Conservation (phyloP, 2,888 invertebrate genomes). For the Pinctada fucata region DNA sequence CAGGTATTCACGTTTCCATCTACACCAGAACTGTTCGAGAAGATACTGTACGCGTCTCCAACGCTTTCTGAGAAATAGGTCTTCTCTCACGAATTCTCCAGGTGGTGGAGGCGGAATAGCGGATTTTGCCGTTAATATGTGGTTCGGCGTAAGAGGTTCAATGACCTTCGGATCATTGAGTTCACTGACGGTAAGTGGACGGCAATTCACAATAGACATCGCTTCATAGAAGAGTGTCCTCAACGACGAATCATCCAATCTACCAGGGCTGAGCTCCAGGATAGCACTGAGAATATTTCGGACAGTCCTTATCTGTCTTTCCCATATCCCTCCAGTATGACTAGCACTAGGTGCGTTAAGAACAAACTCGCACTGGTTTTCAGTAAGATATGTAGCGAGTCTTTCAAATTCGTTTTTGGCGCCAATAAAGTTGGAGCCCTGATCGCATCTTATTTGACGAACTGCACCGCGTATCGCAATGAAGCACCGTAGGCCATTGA, state of each 20-base stretch:
- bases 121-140: slow-evolving; percentile 37
- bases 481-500: slow-evolving; percentile 53
- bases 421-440: slow-evolving; percentile 57
- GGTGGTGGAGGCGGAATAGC: slow-evolving; percentile 37
- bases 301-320: slow-evolving; percentile 54
- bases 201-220: slow-evolving; percentile 33
- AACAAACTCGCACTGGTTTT: slow-evolving; percentile 43
- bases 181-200: slow-evolving; percentile 35
- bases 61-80: slow-evolving; percentile 30
- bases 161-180: slow-evolving; percentile 32
- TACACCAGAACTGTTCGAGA: slow-evolving; percentile 29
- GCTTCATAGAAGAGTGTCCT: slow-evolving; percentile 35
- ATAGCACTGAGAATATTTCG: slow-evolving; percentile 48
- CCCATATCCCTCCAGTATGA: slow-evolving; percentile 60
- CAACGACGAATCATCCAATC: slow-evolving; percentile 32
- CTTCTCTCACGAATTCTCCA: too few relatives aligned
- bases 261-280: slow-evolving; percentile 34
- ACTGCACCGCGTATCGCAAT: slow-evolving; percentile 51
- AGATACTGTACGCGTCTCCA: slow-evolving; percentile 35
- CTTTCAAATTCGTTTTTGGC: slow-evolving; percentile 50
- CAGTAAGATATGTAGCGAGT: slow-evolving; percentile 29
- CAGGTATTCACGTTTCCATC: slow-evolving; percentile 37
- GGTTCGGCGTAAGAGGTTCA: too few relatives aligned
- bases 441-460: slow-evolving; percentile 48
- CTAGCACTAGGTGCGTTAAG: slow-evolving; percentile 55